A percentile compares a stretch with the other conserved stretches of the same genome.
These are phyloP conservation scores for Coenobita brevimanus DNA, from an alignment of 1,140 invertebrate genomes.

Conservation along the genomic window DNA sequence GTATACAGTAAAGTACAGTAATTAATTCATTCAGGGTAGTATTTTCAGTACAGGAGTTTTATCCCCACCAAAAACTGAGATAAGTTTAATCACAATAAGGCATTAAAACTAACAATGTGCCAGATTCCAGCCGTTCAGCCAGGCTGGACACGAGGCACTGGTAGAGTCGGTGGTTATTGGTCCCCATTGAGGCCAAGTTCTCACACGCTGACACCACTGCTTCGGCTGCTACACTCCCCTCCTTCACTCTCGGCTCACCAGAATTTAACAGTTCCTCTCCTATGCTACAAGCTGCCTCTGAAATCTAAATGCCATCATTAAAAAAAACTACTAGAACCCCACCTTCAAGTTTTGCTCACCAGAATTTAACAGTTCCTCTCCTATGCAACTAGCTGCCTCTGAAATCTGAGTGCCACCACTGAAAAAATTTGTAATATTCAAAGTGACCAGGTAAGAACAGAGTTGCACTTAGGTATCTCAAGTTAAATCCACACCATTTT, in stretches of 20 bases:
- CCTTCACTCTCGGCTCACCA: constrained; percentile 10
- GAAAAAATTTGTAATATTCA: too few relatives aligned
- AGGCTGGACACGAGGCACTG: constrained; percentile 79
- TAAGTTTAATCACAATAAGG: too few relatives aligned
- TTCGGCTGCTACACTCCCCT: not conserved
- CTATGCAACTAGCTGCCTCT: constrained; percentile 26
- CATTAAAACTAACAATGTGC: constrained; percentile 80
- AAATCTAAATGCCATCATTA: too few relatives aligned
- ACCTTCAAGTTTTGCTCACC: constrained; percentile 10
- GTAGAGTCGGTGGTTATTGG: constrained; percentile 78
- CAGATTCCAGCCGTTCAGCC: constrained; percentile 78
- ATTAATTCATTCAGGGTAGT: too few relatives aligned
- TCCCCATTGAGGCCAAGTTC: constrained; percentile 73
- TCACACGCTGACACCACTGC: constrained; percentile 70
- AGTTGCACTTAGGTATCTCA: too few relatives aligned
- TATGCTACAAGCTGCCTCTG: constrained; percentile 26
- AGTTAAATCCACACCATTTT: too few relatives aligned
- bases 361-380: constrained; percentile 17
- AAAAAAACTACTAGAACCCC: too few relatives aligned
- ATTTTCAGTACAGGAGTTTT: too few relatives aligned
- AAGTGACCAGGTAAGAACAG: too few relatives aligned
- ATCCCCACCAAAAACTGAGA: too few relatives aligned
- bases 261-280: constrained; percentile 26
- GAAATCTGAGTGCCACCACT: constrained; percentile 48
- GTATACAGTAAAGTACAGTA: too few relatives aligned